A percentile compares a stretch with the other conserved stretches of the same genome.
phyloP scores from a whole-genome alignment of 2,888 invertebrate genomes.

The Trichogramma evanescens region DNA sequence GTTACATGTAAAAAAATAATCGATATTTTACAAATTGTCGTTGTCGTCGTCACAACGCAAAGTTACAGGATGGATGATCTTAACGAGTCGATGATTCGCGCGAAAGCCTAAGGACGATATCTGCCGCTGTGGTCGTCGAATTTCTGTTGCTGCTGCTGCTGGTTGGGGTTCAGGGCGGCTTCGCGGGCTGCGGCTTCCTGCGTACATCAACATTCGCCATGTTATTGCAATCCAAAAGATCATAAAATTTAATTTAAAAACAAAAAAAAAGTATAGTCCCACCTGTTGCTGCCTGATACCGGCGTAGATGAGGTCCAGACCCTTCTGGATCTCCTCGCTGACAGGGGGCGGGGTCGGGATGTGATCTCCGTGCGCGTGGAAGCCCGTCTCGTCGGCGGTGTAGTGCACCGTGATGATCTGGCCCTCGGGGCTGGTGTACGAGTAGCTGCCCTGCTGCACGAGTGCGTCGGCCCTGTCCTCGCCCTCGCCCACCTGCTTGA shows the following conservation, averaged over 20 bases:
- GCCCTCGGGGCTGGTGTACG: conserved; percentile 74
- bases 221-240: conserved; percentile 4
- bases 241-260: too few species aligned
- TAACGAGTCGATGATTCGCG: neutral
- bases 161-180: conserved; percentile 36
- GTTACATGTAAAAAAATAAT: too few species aligned
- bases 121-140: conserved; percentile 37
- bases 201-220: neutral
- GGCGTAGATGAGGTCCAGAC: conserved; percentile 78
- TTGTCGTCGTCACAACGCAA: too few species aligned
- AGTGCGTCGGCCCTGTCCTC: conserved; percentile 64
- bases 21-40: too few species aligned
- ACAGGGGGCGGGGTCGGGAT: conserved; percentile 79
- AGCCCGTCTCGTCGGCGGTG: conserved; percentile 76
- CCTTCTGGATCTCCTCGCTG: conserved; percentile 78
- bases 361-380: conserved; percentile 74
- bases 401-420: conserved; percentile 68
- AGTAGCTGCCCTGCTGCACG: conserved; percentile 72
- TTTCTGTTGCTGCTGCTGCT: conserved; percentile 38
- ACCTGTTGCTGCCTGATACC: conserved; percentile 66
- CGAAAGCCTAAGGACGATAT: conserved; percentile 26
- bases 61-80: neutral
- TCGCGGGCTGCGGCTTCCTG: conserved; percentile 58
- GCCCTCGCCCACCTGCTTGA: conserved; percentile 63
- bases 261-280: conserved; percentile 11